Conservation (phyloP, 2,113 vertebrate species). For the Sakesphorus luctuosus region DNA sequence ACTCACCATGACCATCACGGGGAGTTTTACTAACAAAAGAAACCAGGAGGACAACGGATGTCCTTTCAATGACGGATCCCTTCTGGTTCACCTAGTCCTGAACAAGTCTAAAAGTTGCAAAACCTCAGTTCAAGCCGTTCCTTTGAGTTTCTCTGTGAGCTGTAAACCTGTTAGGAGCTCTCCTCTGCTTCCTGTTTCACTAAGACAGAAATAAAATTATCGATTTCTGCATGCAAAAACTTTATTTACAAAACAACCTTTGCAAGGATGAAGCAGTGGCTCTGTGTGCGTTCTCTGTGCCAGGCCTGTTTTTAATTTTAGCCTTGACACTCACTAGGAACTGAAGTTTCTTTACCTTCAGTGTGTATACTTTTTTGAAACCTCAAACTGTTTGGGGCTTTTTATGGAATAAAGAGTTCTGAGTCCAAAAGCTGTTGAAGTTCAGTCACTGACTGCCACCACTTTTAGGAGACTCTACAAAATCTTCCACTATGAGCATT, state of each 20-base stretch:
- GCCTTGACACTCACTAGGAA: background rate
- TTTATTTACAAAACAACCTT: background rate
- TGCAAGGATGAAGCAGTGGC: background rate
- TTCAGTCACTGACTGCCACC: background rate
- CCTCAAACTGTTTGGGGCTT: background rate
- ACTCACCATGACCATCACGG: rapidly evolving
- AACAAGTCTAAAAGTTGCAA: background rate
- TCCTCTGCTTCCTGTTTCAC: background rate
- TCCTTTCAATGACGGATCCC: background rate
- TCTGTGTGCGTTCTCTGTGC: background rate
- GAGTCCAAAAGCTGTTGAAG: background rate
- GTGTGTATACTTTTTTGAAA: background rate
- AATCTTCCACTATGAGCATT: background rate
- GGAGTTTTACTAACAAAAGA: background rate
- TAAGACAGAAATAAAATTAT: background rate
- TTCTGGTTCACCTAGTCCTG: background rate
- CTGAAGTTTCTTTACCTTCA: background rate
- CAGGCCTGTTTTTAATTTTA: background rate
- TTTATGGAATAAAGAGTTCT: background rate
- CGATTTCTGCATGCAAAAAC: background rate
- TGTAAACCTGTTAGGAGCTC: background rate
- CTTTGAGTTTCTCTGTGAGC: background rate
- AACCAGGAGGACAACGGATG: background rate
- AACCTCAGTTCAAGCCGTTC: rapidly evolving
- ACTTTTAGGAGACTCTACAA: background rate